phyloP scores from a whole-genome alignment of 2,888 invertebrate species.

The Andrena minutula region DNA sequence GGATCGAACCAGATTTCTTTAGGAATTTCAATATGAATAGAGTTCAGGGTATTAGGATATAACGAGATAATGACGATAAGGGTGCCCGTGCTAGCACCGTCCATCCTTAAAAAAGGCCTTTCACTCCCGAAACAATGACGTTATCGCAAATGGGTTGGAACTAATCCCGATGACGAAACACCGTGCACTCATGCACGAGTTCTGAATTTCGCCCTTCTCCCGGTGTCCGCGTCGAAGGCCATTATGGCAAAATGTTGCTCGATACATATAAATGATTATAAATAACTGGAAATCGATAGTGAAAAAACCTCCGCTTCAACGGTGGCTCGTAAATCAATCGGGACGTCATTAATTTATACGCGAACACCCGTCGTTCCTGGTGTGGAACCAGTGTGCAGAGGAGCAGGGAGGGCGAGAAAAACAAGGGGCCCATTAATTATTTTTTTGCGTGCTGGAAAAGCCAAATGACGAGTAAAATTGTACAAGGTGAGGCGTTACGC shows the following conservation, averaged over 20 bases:
- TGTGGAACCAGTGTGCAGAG: slow-evolving; percentile 22
- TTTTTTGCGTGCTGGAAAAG: slow-evolving; percentile 19
- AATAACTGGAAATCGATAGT: slow-evolving; percentile 65
- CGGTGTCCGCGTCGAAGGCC: slow-evolving; percentile 24
- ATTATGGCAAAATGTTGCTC: slow-evolving; percentile 43
- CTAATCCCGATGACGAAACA: slow-evolving; percentile 50
- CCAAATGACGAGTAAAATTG: neutral
- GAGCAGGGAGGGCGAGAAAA: neutral
- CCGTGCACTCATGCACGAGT: slow-evolving; percentile 1
- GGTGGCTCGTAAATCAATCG: slow-evolving; percentile 67
- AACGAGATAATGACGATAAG: too few relatives aligned
- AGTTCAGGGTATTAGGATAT: too few relatives aligned
- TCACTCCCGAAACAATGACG: slow-evolving; percentile 23
- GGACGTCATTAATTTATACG: slow-evolving; percentile 63
- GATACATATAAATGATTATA: slow-evolving; percentile 59
- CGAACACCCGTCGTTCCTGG: slow-evolving; percentile 48
- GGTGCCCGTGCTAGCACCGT: too few relatives aligned
- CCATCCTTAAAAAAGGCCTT: too few relatives aligned
- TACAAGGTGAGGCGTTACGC: neutral
- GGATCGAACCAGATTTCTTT: neutral
- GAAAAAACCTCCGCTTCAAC: slow-evolving; percentile 47
- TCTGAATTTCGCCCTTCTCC: neutral
- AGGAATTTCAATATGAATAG: too few relatives aligned
- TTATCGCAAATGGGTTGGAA: slow-evolving; percentile 46
- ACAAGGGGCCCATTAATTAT: slow-evolving; percentile 46